Percentiles rank a stretch among this genome's conserved stretches.
phyloP scores from a whole-genome alignment of 2,888 invertebrate genomes.

The Nomada lathburiana region DNA sequence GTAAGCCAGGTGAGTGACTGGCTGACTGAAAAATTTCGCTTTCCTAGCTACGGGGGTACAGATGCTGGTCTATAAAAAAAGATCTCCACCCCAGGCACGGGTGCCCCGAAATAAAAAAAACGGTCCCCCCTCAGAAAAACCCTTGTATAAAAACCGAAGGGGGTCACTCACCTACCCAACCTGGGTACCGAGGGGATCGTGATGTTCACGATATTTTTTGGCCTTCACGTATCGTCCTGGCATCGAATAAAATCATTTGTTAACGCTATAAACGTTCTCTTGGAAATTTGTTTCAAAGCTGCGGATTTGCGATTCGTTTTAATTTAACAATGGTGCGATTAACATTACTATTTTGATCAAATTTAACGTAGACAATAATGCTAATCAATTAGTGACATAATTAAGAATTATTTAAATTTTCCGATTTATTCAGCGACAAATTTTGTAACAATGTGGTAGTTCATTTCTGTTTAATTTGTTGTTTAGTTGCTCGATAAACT shows the following conservation, averaged over 20 bases:
- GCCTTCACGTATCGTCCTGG: neutral
- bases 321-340: no score
- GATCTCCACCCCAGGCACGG: slow-evolving; percentile 79
- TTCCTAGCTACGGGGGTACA: slow-evolving; percentile 80
- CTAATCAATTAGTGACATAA: no score
- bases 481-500: no score
- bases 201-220: slow-evolving; percentile 52
- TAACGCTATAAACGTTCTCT: neutral
- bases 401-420: no score
- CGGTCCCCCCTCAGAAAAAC: slow-evolving; percentile 78
- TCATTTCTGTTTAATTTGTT: no score
- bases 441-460: no score
- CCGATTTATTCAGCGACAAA: no score
- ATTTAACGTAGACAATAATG: no score
- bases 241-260: slow-evolving; percentile 30
- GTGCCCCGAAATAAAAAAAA: slow-evolving; percentile 78
- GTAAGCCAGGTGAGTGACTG: slow-evolving; percentile 84
- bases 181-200: slow-evolving; percentile 73
- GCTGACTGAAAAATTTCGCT: slow-evolving; percentile 82
- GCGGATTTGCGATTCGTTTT: neutral
- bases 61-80: slow-evolving; percentile 82
- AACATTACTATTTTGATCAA: no score
- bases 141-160: slow-evolving; percentile 83
- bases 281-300: neutral
- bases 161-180: slow-evolving; percentile 80